These are phyloP conservation scores for Cheiracanthium punctorium DNA, from an alignment of 2,888 invertebrate species.

Conservation along the genomic window DNA sequence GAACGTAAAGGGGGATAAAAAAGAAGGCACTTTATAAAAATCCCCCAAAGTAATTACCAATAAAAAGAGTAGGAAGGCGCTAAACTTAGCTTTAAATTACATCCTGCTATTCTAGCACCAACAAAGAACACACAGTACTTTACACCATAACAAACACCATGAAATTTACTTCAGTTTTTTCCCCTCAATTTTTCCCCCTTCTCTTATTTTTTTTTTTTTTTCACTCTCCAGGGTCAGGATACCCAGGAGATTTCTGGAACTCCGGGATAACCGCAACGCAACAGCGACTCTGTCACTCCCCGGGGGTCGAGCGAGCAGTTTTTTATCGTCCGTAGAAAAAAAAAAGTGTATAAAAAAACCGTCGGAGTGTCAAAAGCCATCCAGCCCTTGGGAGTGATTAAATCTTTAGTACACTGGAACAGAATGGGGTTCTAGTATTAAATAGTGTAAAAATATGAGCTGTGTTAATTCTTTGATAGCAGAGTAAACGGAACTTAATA, in stretches of 20 bases:
- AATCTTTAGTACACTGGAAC: slow-evolving; percentile 27
- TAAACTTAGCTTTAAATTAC: not conserved
- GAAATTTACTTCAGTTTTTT: not conserved
- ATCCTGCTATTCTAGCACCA: not conserved
- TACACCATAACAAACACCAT: not conserved
- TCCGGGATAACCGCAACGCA: slow-evolving; percentile 59
- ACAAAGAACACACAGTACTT: slow-evolving; percentile 12
- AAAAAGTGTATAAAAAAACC: slow-evolving; percentile 47
- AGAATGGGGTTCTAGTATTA: not conserved
- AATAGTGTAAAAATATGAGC: too few species aligned
- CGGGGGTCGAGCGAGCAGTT: slow-evolving; percentile 27
- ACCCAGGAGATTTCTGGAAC: slow-evolving; percentile 46
- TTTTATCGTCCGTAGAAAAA: slow-evolving; percentile 47
- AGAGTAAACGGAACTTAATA: too few species aligned
- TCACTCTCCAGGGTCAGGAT: not conserved
- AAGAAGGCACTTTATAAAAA: not conserved
- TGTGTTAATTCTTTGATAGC: not conserved
- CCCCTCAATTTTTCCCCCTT: not conserved
- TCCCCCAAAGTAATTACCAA: not conserved
- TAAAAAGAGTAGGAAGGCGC: not conserved
- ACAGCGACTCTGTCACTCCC: slow-evolving; percentile 43
- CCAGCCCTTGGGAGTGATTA: slow-evolving; percentile 56
- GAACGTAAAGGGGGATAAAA: too few species aligned
- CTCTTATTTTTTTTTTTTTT: not conserved
- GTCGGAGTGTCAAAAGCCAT: slow-evolving; percentile 55